A percentile compares a stretch with the other conserved stretches of the same genome.
These are phyloP conservation scores for Neelides sp. DNA, from an alignment of 1,140 invertebrate species.

Conservation along the genomic window DNA sequence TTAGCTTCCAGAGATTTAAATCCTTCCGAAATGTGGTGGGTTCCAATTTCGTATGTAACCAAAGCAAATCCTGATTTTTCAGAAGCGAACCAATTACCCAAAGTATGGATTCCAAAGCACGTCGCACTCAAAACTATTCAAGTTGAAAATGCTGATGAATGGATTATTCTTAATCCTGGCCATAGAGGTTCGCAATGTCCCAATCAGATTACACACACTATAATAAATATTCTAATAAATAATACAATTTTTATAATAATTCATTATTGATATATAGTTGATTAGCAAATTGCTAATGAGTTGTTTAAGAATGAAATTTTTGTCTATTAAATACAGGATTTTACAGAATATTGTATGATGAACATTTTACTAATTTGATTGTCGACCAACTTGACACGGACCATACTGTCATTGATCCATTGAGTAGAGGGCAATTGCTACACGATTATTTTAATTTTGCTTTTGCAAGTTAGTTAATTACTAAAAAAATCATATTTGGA, in stretches of 20 bases:
- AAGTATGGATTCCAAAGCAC: slow-evolving; percentile 13
- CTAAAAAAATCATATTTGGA: too few relatives aligned
- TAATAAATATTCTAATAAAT: too few relatives aligned
- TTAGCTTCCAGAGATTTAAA: background rate
- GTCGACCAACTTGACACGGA: slow-evolving; percentile 8
- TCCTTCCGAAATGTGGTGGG: slow-evolving; percentile 4
- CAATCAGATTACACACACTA: too few relatives aligned
- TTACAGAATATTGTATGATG: slow-evolving; percentile 22
- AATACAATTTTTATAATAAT: too few relatives aligned
- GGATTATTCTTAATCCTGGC: slow-evolving; percentile 19
- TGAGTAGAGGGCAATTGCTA: slow-evolving; percentile 19
- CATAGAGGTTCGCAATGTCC: too few relatives aligned
- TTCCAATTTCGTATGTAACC: slow-evolving; percentile 10
- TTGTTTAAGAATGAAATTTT: too few relatives aligned
- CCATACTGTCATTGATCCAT: slow-evolving; percentile 4
- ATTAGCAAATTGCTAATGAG: too few relatives aligned
- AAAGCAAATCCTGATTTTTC: background rate
- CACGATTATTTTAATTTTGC: slow-evolving; percentile 25
- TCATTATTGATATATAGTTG: too few relatives aligned
- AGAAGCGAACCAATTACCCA: background rate
- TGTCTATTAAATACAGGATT: slow-evolving; percentile 4
- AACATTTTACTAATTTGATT: background rate
- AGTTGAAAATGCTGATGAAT: slow-evolving; percentile 7
- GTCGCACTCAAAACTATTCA: background rate
- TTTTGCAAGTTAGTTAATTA: slow-evolving; percentile 2